Evolutionary conservation across 1,140 invertebrate species (phyloP).

Genomic region (Lanistes nyassanus): DNA sequence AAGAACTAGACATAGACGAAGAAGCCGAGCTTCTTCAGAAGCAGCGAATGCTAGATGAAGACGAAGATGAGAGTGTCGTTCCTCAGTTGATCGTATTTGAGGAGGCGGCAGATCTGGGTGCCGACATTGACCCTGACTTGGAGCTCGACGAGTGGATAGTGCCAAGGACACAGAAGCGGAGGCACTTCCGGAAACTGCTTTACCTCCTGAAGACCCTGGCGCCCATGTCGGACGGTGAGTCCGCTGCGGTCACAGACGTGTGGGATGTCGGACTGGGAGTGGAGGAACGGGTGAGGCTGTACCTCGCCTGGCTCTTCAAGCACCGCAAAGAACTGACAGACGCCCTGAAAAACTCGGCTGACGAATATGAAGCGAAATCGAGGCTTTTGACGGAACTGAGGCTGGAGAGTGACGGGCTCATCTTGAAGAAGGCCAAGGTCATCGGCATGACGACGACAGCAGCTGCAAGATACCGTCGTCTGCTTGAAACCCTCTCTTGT

Average conservation of each 20-base stretch:
- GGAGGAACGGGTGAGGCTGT: constrained; percentile 13
- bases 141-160: neutral
- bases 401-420: neutral
- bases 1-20: neutral
- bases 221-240: neutral
- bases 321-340: neutral
- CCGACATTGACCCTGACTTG: too few species aligned
- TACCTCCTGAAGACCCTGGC: neutral
- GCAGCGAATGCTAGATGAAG: neutral
- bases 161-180: neutral
- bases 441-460: constrained; percentile 60
- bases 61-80: neutral
- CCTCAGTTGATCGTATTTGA: neutral
- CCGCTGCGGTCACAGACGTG: neutral
- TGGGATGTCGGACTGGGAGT: neutral
- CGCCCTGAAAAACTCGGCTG: neutral
- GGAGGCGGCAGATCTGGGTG: too few species aligned
- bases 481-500: constrained; percentile 35
- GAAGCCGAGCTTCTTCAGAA: neutral
- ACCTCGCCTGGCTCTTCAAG: constrained; percentile 21
- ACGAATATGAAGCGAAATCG: neutral
- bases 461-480: constrained; percentile 40
- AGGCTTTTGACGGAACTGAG: neutral
- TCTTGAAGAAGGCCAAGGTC: constrained; percentile 22
- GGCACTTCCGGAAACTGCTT: neutral